These are phyloP conservation scores for Aphidius gifuensis DNA, from an alignment of 1,140 invertebrate species.

Conservation along the genomic window DNA sequence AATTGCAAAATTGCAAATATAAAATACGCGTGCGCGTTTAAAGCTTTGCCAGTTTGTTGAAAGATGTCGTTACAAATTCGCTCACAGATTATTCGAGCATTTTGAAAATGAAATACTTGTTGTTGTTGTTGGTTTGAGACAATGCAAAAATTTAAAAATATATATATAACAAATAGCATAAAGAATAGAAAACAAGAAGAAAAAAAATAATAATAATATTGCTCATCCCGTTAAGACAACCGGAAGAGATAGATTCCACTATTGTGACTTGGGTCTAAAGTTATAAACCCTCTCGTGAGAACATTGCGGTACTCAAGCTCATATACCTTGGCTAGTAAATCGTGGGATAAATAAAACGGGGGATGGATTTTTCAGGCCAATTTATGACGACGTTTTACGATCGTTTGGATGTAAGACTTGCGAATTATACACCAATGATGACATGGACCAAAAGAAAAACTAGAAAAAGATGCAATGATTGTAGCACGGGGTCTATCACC, in stretches of 20 bases:
- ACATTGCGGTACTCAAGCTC: conserved; percentile 19
- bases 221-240: conserved; percentile 11
- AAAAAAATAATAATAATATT: background rate
- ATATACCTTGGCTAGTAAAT: conserved; percentile 19
- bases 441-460: background rate
- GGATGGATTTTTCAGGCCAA: conserved; percentile 26
- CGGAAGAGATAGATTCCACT: conserved; percentile 16
- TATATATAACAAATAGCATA: background rate
- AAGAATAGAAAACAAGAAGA: too few species aligned
- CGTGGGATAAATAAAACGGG: conserved; percentile 25
- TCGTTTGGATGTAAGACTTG: background rate
- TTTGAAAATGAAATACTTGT: too few species aligned
- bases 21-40: background rate
- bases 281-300: conserved; percentile 18
- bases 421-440: conserved; percentile 2
- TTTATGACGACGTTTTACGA: conserved; percentile 30
- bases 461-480: background rate
- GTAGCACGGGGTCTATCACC: background rate
- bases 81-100: too few species aligned
- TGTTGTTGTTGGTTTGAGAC: too few species aligned
- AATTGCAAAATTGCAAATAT: too few species aligned
- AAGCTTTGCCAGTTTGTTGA: background rate
- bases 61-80: conserved; percentile 6
- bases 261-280: conserved; percentile 14
- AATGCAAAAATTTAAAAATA: conserved; percentile 4